Evolutionary conservation across 2,888 invertebrate species (phyloP), one percentile per base, ranked within the genome.

Genomic region (Ganaspis brasiliensis): DNA sequence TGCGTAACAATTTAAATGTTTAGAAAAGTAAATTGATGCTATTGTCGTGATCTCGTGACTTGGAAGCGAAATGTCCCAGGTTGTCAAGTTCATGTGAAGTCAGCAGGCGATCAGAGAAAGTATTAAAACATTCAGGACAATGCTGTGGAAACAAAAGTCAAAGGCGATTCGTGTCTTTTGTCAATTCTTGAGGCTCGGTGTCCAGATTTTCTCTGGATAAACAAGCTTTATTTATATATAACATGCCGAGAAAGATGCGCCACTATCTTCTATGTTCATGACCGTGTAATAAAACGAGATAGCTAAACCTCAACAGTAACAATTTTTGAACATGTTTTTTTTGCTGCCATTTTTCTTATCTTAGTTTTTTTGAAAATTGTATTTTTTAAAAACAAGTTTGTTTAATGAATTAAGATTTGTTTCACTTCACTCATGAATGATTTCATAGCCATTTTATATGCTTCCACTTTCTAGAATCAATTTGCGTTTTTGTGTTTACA

Each of bases 91-190:
- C 63, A 67, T 67, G 63, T 67, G 40, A 37, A 37, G 35, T 37
- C 21, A 40, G 21, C 40, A 24, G 31, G 57, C 57, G 31, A 57
- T 57, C 57, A 6, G 63, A 24, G 63, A 67, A 67, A 67, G 63
- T 67, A 67, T 61, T 12, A 57, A 26, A 31, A 57, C 26, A 37
- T 61, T 45, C 45, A 14, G 40, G 40, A 61, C 37, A 37, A 61
- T 61, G 35, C 57, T 26, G 37, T 40, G 63, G 63, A 67, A 67
- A 67, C 63, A 67, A 63, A 63, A 67, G 40, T 63, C 40, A 63
- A 21, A 63, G 63, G 63, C 24, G 12, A 45, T 14, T 67, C 40
- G 40, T 45, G 40, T 24, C n/a, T 40, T 67, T 40, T 45, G 37
- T 61, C 35, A 61, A 35, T 61, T 61, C 35, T 16, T 16, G 21